phyloP scores from a whole-genome alignment of 2,888 invertebrate genomes.

The Eristalis intricaria region DNA sequence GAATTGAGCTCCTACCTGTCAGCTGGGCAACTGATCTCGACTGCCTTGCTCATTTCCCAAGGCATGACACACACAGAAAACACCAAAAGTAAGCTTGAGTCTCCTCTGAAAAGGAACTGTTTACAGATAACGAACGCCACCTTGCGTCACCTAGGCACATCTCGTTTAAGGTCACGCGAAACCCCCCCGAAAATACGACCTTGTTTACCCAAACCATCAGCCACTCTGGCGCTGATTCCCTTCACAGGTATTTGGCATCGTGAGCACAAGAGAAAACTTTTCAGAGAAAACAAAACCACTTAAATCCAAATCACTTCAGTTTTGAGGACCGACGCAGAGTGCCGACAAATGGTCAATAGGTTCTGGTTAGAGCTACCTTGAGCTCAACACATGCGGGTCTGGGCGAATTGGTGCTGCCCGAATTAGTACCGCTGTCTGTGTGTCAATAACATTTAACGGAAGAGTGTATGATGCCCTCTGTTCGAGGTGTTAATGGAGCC shows the following conservation, averaged over 20 bases:
- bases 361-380: not conserved
- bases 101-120: not conserved
- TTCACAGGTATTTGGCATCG: not conserved
- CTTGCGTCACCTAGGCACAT: not conserved
- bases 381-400: not conserved
- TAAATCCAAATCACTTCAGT: slow-evolving; percentile 22
- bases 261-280: not conserved
- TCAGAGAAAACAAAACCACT: slow-evolving; percentile 1
- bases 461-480: not conserved
- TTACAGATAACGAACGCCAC: not conserved
- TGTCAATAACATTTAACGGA: not conserved
- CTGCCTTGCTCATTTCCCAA: not conserved
- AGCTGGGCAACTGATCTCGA: too few relatives aligned
- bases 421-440: not conserved
- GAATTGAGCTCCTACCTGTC: too few relatives aligned
- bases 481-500: not conserved
- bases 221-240: not conserved
- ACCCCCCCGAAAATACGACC: not conserved
- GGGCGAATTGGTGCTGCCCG: not conserved
- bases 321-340: not conserved
- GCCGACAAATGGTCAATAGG: not conserved
- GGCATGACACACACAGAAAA: not conserved
- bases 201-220: not conserved
- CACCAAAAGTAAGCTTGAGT: not conserved
- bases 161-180: not conserved